Evolutionary conservation across 2,113 vertebrate genomes (phyloP).

Genomic region (Crotalus tigris): DNA sequence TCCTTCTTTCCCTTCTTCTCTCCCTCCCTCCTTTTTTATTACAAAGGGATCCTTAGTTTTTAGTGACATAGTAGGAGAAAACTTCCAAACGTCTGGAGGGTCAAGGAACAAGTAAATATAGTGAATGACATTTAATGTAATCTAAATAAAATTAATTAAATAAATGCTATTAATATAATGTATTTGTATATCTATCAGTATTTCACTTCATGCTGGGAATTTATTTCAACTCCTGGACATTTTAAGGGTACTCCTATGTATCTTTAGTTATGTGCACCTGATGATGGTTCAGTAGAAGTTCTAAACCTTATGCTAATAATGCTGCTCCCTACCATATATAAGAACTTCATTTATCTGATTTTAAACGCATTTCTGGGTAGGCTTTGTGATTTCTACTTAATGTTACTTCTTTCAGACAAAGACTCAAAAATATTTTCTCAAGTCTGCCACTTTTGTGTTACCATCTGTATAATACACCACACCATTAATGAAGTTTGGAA

Average conservation of each 20-base stretch:
- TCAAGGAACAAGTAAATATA: background rate
- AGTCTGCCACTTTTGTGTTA: background rate
- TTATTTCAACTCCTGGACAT: background rate
- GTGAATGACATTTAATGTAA: background rate
- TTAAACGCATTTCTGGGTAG: background rate
- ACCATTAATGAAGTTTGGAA: background rate
- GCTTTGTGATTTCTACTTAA: background rate
- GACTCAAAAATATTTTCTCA: background rate
- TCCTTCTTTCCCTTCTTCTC: too few relatives aligned
- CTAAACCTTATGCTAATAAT: background rate
- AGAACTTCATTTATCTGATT: background rate
- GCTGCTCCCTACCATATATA: background rate
- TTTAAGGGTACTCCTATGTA: background rate
- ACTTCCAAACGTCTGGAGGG: background rate
- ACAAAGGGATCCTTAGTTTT: background rate
- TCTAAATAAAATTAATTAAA: background rate
- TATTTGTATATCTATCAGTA: background rate
- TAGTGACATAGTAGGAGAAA: background rate
- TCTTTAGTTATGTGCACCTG: background rate
- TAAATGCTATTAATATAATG: background rate
- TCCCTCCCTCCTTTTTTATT: background rate
- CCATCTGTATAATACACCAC: background rate
- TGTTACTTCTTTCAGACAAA: background rate
- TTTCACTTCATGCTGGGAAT: background rate
- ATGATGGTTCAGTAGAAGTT: background rate